These are phyloP conservation scores for Tinea trinotella DNA, from an alignment of 2,888 invertebrate genomes.

Conservation along the genomic window DNA sequence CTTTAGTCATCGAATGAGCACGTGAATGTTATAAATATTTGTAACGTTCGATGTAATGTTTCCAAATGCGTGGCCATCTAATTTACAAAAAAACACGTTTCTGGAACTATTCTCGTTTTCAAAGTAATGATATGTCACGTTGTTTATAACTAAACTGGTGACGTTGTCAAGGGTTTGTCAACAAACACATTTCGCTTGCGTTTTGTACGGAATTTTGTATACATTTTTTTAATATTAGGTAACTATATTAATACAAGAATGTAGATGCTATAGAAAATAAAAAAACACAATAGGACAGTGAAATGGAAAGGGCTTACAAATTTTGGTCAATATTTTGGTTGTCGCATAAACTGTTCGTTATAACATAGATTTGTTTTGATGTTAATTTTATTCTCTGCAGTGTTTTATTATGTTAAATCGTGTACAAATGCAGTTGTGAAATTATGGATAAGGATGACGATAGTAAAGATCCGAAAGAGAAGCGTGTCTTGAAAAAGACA, in stretches of 20 bases:
- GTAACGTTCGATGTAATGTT: neutral
- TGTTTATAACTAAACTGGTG: neutral
- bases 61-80: neutral
- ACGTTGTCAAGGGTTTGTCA: neutral
- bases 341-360: neutral
- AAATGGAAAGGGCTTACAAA: neutral
- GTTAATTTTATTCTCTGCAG: constrained; percentile 8
- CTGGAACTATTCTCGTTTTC: neutral
- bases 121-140: neutral
- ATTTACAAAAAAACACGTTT: neutral
- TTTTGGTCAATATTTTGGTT: neutral
- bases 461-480: constrained; percentile 61
- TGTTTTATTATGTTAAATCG: constrained; percentile 1
- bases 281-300: neutral
- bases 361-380: neutral
- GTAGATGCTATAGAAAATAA: neutral
- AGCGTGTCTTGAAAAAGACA: constrained; percentile 59
- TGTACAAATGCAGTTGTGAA: constrained; percentile 27
- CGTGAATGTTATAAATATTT: no score
- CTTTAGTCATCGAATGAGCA: neutral
- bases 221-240: neutral
- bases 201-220: neutral
- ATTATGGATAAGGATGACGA: constrained; percentile 64
- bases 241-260: neutral
- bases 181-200: neutral